Conservation (phyloP, 2,113 vertebrate species). For the Megaleporinus macrocephalus region DNA sequence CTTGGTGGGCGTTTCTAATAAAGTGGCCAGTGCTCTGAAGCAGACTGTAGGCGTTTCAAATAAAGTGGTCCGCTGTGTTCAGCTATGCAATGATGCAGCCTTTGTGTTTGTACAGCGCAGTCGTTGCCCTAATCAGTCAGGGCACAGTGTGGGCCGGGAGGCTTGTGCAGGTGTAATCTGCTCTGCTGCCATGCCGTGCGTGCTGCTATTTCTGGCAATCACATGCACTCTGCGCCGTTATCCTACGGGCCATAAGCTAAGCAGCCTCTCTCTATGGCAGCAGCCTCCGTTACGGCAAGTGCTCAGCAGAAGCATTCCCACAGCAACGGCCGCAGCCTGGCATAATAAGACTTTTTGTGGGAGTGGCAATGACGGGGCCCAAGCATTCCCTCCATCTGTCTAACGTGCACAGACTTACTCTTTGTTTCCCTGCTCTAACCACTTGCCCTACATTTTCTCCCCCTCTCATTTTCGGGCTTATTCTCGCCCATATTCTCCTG, state of each 20-base stretch:
- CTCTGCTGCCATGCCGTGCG: slow-evolving; percentile 23
- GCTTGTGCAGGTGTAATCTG: slow-evolving; percentile 42
- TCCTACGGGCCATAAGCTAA: slow-evolving; percentile 16
- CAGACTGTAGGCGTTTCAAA: not conserved
- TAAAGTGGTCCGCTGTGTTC: not conserved
- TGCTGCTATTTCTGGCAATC: slow-evolving; percentile 48
- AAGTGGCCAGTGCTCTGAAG: no score
- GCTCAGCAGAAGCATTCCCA: slow-evolving; percentile 13
- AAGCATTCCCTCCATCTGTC: not conserved
- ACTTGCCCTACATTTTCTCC: not conserved
- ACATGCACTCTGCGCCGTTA: slow-evolving; percentile 4
- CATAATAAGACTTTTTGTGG: slow-evolving; percentile 7
- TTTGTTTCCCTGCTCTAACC: not conserved
- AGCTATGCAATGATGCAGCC: not conserved
- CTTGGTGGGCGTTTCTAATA: not conserved
- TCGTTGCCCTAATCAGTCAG: not conserved
- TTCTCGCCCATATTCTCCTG: not conserved
- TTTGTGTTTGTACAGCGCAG: not conserved
- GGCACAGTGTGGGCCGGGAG: slow-evolving; percentile 5
- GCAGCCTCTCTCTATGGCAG: slow-evolving; percentile 4
- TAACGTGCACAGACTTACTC: not conserved
- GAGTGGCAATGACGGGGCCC: slow-evolving; percentile 4
- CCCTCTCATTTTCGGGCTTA: not conserved
- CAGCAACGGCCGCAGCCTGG: not conserved
- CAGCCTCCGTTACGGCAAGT: not conserved